A percentile compares a stretch with the other conserved stretches of the same genome.
Evolutionary conservation across 2,888 invertebrate species (phyloP).

Genomic region (Drosophila kuntzei): DNA sequence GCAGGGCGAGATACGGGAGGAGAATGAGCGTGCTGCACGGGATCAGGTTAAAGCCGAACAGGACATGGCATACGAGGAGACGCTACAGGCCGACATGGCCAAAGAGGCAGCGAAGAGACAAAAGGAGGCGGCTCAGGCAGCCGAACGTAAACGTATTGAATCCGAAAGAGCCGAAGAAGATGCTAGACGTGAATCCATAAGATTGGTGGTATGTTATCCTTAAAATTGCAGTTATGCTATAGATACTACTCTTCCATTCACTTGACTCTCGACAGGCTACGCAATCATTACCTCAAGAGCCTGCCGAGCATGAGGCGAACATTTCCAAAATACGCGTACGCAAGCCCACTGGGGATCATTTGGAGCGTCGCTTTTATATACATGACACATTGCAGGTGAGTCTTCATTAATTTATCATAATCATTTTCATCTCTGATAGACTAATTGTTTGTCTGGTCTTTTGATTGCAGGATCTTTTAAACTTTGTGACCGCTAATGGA

Average conservation of each 20-base stretch:
- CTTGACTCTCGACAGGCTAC: slow-evolving; percentile 85
- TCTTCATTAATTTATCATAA: neutral
- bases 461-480: slow-evolving; percentile 88
- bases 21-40: slow-evolving; percentile 94
- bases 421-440: neutral
- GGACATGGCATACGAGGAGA: slow-evolving; percentile 96
- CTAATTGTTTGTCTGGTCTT: neutral
- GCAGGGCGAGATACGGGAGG: slow-evolving; percentile 91
- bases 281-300: slow-evolving; percentile 91
- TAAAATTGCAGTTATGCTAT: neutral
- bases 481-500: slow-evolving; percentile 95
- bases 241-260: neutral
- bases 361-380: slow-evolving; percentile 91
- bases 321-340: slow-evolving; percentile 93
- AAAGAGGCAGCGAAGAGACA: slow-evolving; percentile 94
- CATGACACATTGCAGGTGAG: slow-evolving; percentile 86
- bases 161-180: slow-evolving; percentile 90
- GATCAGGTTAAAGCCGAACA: slow-evolving; percentile 96
- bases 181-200: slow-evolving; percentile 90
- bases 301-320: slow-evolving; percentile 87
- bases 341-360: slow-evolving; percentile 91
- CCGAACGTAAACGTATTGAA: slow-evolving; percentile 91
- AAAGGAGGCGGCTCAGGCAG: slow-evolving; percentile 89
- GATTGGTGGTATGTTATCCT: slow-evolving; percentile 73
- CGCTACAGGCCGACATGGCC: slow-evolving; percentile 91